Evolutionary conservation across 2,888 invertebrate genomes (phyloP), one percentile per base, ranked within the genome.

Genomic region (Amphipoea oculea): DNA sequence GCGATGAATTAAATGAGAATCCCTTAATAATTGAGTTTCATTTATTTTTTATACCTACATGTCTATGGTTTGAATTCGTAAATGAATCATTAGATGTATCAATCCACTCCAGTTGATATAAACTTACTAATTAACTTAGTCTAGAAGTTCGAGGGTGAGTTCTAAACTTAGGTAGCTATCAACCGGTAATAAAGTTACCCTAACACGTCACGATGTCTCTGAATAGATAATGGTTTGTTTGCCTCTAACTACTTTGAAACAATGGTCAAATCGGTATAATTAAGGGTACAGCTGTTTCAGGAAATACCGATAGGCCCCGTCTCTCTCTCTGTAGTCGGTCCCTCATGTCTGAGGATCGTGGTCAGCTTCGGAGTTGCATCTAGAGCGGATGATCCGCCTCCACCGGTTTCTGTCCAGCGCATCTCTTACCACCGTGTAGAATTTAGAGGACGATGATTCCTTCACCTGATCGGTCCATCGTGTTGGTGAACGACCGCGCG

Each of bases 81-180:
- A 70, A 73, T 12, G 14, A 40, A 12, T 14, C 29, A 40, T 36
- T 48, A 62, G 42, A 68, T 51, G 2, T 83, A 83, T 79, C 65
- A 84, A 71, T 86, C 17, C 20, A 57, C 54, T 66, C 29, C n/a
- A 76, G 54, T 86, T 83, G 36, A 68, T 76, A 40, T 67, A 79
- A 76, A 74, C 79, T 86, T 63, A 73, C 11, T 83, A 83, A 78
- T 86, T 78, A 73, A 88, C 73, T 80, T 82, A 72, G 84, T 76
- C 78, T 73, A 54, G 40, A 82, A 86, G 78, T 86, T 85, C 6
- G 6, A 42, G 57, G 76, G 42, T n/a, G 62, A 86, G 75, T 86
- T 82, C 63, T 71, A 67, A 80, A 84, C 74, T 87, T 62, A 79
- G 60, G 76, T 72, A 76, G 67, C 70, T 79, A 84, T 79, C 75